Percentiles rank a stretch among this genome's conserved stretches.
phyloP scores from a whole-genome alignment of 2,888 invertebrate genomes.

The Embidobia sp. region DNA sequence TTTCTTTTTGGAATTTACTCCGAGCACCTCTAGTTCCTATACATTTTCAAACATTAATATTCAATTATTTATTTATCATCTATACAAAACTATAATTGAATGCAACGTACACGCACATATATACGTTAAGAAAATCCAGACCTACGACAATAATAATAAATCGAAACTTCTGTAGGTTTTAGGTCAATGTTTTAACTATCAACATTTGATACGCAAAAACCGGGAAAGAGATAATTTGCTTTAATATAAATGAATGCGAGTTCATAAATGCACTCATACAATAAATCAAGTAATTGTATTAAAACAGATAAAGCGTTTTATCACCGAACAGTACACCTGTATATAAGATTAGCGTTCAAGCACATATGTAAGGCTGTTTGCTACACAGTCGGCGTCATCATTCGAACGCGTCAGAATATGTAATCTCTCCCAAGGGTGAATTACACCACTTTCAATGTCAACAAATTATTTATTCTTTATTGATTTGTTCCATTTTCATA shows the following conservation, averaged over 20 bases:
- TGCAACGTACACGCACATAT: too few relatives aligned
- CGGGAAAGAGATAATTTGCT: background rate
- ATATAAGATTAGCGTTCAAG: slow-evolving; percentile 5
- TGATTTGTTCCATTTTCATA: slow-evolving; percentile 32
- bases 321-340: slow-evolving; percentile 4
- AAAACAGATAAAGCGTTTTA: slow-evolving; percentile 4
- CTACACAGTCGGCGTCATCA: slow-evolving; percentile 10
- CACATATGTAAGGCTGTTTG: slow-evolving; percentile 5
- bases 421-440: slow-evolving; percentile 46
- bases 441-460: slow-evolving; percentile 37
- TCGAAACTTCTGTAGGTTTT: slow-evolving; percentile 17
- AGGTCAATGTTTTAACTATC: slow-evolving; percentile 24
- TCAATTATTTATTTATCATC: too few relatives aligned
- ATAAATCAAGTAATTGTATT: slow-evolving; percentile 5
- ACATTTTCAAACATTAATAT: too few relatives aligned
- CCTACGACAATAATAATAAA: slow-evolving; percentile 5
- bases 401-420: slow-evolving; percentile 29
- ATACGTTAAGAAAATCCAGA: too few relatives aligned
- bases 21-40: too few relatives aligned
- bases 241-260: background rate
- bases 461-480: slow-evolving; percentile 39
- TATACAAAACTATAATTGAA: too few relatives aligned
- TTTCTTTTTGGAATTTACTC: too few relatives aligned
- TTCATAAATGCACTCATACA: background rate
- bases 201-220: background rate